Evolutionary conservation across 1,140 invertebrate genomes (phyloP).

Genomic region (Zaprionus tsacasi): DNA sequence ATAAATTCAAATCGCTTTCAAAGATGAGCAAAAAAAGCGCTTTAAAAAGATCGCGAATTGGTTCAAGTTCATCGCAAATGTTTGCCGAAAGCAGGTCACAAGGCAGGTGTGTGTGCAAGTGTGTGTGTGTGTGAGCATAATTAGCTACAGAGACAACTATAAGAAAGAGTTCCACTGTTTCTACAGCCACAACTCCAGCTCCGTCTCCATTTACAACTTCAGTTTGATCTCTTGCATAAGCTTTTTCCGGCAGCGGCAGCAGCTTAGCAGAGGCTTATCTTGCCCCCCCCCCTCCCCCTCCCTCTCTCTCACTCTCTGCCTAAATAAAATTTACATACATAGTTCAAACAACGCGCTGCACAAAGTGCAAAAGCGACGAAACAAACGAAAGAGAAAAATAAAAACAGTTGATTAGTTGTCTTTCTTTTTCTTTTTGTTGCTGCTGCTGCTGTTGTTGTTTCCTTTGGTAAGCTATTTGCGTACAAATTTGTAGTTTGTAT

Average conservation of each 20-base stretch:
- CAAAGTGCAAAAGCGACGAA: background rate
- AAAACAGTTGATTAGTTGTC: conserved; percentile 8
- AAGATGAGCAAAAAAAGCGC: conserved; percentile 20
- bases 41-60: conserved; percentile 53
- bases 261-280: background rate
- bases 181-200: background rate
- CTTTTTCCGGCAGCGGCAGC: conserved; percentile 31
- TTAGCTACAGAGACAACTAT: conserved; percentile 8
- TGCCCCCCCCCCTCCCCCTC: background rate
- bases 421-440: background rate
- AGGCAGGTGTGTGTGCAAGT: conserved; percentile 3
- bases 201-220: conserved; percentile 22
- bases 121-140: background rate
- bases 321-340: conserved; percentile 1
- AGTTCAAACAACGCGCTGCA: conserved; percentile 5
- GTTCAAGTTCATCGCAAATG: conserved; percentile 76
- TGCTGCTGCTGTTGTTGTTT: background rate
- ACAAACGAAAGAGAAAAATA: background rate
- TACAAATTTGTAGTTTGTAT: conserved; percentile 19
- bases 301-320: background rate
- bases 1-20: conserved; percentile 57
- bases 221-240: conserved; percentile 39
- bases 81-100: conserved; percentile 65
- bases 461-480: conserved; percentile 18
- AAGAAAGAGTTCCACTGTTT: conserved; percentile 71